Evolutionary conservation across 2,113 vertebrate species (phyloP).

Genomic region (Glaucomys volans): DNA sequence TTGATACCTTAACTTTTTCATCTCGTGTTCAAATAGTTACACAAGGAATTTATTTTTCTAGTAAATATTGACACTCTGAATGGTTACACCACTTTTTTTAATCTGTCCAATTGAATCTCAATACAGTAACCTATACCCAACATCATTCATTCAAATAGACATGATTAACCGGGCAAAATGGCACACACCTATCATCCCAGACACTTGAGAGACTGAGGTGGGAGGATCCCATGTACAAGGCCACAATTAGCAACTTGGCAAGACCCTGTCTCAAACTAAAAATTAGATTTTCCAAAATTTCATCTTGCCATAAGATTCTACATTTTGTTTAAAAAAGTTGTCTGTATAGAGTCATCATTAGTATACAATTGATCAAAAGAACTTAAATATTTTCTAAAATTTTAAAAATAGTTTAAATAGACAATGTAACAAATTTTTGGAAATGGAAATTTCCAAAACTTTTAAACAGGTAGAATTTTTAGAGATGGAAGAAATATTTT

Average conservation of each 20-base stretch:
- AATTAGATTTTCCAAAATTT: neutral
- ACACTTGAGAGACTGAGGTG: too few relatives aligned
- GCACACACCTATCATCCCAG: too few relatives aligned
- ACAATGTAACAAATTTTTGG: neutral
- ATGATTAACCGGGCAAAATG: neutral
- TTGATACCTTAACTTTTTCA: neutral
- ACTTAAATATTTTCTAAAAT: constrained; percentile 17
- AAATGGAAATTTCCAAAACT: neutral
- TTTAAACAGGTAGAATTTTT: neutral
- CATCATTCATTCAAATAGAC: neutral
- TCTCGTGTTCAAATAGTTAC: constrained; percentile 20
- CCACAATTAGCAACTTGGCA: neutral
- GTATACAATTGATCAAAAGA: constrained; percentile 18
- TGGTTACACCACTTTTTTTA: neutral
- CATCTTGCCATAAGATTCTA: neutral
- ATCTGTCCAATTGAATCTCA: neutral
- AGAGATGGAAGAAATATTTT: neutral
- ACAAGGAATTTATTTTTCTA: constrained; percentile 28
- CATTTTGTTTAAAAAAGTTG: neutral
- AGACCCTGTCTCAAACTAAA: neutral
- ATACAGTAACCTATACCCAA: neutral
- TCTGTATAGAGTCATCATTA: neutral
- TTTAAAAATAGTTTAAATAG: constrained; percentile 55
- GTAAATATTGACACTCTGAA: constrained; percentile 32
- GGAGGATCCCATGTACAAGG: neutral